These are phyloP conservation scores for Mobula hypostoma DNA, from an alignment of 2,113 vertebrate genomes.

Conservation along the genomic window DNA sequence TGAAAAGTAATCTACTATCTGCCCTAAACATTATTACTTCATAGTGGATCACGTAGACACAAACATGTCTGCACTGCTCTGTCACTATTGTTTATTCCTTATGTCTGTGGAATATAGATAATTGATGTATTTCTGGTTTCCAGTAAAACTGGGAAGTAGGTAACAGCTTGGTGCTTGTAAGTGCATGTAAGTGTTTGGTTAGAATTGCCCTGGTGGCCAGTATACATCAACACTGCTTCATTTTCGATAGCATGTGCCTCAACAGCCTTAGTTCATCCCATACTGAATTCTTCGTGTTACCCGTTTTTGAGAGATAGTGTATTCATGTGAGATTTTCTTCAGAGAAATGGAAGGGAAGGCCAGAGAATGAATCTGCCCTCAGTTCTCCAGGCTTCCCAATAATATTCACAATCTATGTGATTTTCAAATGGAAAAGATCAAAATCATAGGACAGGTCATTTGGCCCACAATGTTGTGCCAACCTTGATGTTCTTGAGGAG, in stretches of 20 bases:
- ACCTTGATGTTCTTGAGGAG: too few relatives aligned
- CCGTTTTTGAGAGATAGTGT: neutral
- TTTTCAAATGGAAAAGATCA: neutral
- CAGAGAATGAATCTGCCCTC: neutral
- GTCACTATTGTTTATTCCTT: slow-evolving; percentile 15
- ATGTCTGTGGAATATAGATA: slow-evolving; percentile 25
- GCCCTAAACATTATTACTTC: neutral
- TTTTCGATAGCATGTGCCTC: neutral
- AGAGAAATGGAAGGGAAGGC: neutral
- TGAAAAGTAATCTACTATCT: neutral
- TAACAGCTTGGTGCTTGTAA: neutral
- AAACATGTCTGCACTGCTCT: slow-evolving; percentile 7
- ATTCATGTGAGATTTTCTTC: neutral
- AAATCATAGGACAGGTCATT: too few relatives aligned
- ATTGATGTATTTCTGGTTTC: neutral
- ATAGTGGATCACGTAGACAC: neutral
- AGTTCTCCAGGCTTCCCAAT: neutral
- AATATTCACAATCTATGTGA: neutral
- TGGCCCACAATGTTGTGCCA: too few relatives aligned
- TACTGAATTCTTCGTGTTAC: neutral
- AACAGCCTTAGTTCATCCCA: neutral
- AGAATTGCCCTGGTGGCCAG: neutral
- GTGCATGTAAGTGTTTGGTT: neutral
- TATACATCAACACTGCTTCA: neutral
- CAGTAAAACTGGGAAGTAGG: slow-evolving; percentile 18